These are phyloP conservation scores for Sus cebifrons DNA, from an alignment of 2,797 vertebrate species.

Conservation along the genomic window DNA sequence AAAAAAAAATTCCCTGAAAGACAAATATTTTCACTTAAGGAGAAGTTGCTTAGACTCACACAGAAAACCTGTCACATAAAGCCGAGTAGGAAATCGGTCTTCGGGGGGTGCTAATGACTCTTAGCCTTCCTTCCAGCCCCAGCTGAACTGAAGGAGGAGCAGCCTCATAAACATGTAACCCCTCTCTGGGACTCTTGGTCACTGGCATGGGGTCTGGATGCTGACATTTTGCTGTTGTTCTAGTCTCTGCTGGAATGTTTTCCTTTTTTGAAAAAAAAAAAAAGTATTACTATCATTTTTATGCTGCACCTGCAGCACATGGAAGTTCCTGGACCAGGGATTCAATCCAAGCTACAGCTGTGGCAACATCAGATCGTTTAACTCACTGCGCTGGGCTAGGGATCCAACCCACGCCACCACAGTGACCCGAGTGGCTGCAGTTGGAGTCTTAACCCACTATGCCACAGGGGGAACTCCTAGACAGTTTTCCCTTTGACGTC, in stretches of 20 bases:
- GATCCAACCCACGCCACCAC: too few species aligned
- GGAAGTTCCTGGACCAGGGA: too few species aligned
- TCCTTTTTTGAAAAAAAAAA: not conserved
- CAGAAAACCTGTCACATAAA: constrained; percentile 67
- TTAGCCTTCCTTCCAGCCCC: not conserved
- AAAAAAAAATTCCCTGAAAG: constrained; percentile 72
- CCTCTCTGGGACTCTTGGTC: not conserved
- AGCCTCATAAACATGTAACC: not conserved
- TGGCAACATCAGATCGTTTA: too few species aligned
- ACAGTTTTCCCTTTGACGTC: not conserved
- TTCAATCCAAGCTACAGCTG: too few species aligned
- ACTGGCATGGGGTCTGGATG: rapidly evolving
- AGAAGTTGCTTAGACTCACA: constrained; percentile 65
- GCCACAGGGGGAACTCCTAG: too few species aligned
- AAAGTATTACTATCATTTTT: too few species aligned
- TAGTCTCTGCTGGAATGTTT: not conserved
- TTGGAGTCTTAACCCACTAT: too few species aligned
- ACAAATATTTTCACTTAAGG: constrained; percentile 83
- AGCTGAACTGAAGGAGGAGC: not conserved
- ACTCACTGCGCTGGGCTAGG: too few species aligned
- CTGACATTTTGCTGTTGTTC: not conserved
- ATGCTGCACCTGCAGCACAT: too few species aligned
- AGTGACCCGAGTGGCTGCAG: too few species aligned
- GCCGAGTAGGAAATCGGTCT: constrained; percentile 58
- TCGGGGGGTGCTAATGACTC: constrained; percentile 36